These are phyloP conservation scores for Megaleporinus macrocephalus DNA, from an alignment of 2,113 vertebrate genomes.

Conservation along the genomic window DNA sequence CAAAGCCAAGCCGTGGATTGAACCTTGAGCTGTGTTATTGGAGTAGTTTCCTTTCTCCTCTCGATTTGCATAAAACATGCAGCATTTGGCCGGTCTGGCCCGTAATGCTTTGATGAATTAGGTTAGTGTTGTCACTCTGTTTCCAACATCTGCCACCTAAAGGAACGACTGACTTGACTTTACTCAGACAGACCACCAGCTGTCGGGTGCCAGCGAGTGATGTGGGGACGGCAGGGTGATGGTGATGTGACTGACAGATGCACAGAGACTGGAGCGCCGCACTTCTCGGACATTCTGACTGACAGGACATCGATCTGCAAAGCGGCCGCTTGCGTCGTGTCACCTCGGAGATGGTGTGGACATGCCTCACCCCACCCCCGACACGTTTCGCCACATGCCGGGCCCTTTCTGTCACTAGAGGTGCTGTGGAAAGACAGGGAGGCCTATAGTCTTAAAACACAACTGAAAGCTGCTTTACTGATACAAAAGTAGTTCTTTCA, in stretches of 20 bases:
- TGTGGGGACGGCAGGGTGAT: constrained; percentile 21
- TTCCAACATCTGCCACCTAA: constrained; percentile 52
- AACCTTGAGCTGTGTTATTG: background rate
- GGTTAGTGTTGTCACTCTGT: constrained; percentile 51
- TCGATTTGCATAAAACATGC: constrained; percentile 10
- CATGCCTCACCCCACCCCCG: background rate
- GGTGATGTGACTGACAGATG: constrained; percentile 45
- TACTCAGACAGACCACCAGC: constrained; percentile 49
- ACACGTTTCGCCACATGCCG: too few species aligned
- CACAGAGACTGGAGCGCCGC: background rate
- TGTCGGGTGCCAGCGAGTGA: constrained; percentile 46
- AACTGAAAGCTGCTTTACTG: too few species aligned
- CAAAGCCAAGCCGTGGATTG: background rate
- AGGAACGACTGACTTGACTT: constrained; percentile 43
- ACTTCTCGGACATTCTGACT: constrained; percentile 23
- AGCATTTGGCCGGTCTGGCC: constrained; percentile 45
- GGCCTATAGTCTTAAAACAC: background rate
- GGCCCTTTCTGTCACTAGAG: background rate
- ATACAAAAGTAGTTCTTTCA: too few species aligned
- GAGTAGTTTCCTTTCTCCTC: constrained; percentile 18
- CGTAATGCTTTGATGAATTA: constrained; percentile 57
- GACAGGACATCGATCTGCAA: constrained; percentile 22
- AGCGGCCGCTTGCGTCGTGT: background rate
- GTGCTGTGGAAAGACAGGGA: background rate
- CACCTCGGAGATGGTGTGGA: constrained; percentile 21